These are phyloP conservation scores for Trididemnum clinides DNA, from an alignment of 23 tunicate species.

Conservation along the genomic window DNA sequence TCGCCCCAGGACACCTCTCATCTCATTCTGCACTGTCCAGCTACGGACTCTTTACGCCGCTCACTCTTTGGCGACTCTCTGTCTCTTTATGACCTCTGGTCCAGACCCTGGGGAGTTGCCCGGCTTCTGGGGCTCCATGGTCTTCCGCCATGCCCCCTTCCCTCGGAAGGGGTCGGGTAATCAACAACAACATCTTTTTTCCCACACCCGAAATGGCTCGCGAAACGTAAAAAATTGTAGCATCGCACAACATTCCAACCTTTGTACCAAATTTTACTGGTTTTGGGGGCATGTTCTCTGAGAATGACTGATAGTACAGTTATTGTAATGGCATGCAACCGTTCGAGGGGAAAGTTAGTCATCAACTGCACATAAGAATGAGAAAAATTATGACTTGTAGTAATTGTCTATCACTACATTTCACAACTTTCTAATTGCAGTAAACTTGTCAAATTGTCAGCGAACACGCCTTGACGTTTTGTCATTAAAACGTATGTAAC, in stretches of 20 bases:
- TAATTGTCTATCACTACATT: neutral
- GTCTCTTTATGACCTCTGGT: too few relatives aligned
- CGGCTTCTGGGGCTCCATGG: too few relatives aligned
- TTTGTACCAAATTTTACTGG: neutral
- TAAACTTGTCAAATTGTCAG: conserved; percentile 18
- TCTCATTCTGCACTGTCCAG: too few relatives aligned
- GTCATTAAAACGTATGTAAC: conserved; percentile 10
- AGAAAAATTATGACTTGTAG: neutral
- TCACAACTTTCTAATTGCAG: conserved; percentile 10
- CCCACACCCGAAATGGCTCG: neutral
- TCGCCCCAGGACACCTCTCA: too few relatives aligned
- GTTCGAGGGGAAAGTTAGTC: conserved; percentile 14
- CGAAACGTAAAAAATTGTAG: neutral
- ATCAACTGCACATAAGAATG: neutral
- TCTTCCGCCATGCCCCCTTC: too few relatives aligned
- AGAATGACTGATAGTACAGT: neutral
- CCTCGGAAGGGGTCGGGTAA: too few relatives aligned
- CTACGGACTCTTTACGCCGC: too few relatives aligned
- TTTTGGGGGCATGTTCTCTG: neutral
- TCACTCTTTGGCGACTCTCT: too few relatives aligned
- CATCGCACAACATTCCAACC: neutral
- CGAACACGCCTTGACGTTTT: neutral
- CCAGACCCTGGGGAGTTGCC: too few relatives aligned
- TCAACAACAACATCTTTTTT: too few relatives aligned
- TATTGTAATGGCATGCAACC: neutral